phyloP scores from a whole-genome alignment of 1,140 invertebrate species.

The Ceratoteleas bidentatus region DNA sequence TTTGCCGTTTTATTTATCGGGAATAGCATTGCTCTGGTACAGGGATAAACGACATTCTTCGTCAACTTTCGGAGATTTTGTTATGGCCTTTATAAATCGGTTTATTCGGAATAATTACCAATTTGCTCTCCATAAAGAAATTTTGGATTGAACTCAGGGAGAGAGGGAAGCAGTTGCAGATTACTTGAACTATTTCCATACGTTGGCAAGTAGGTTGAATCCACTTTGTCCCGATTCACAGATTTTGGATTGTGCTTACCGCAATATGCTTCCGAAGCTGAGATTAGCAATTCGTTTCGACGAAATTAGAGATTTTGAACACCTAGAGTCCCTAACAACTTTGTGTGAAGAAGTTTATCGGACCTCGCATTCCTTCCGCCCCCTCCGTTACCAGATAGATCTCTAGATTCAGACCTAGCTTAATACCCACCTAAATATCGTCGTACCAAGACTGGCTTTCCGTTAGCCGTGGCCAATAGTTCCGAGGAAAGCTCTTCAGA shows the following conservation, averaged over 20 bases:
- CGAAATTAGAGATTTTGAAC: neutral
- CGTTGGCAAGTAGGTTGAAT: neutral
- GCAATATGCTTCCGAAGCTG: conserved; percentile 4
- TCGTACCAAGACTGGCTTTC: too few relatives aligned
- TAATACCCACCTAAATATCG: neutral
- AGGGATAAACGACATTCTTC: neutral
- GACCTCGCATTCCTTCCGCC: neutral
- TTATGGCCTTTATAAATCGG: neutral
- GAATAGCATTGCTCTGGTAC: neutral
- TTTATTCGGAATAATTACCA: neutral
- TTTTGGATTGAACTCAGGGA: conserved; percentile 1
- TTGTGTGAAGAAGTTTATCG: neutral
- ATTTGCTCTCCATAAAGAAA: neutral
- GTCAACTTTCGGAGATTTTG: neutral
- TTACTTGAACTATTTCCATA: neutral
- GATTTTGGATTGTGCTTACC: neutral
- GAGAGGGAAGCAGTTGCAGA: neutral
- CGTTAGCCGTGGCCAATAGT: too few relatives aligned
- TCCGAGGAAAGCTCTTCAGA: too few relatives aligned
- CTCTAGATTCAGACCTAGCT: neutral
- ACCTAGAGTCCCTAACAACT: neutral
- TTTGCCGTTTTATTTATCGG: neutral
- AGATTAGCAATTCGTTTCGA: neutral
- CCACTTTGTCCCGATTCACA: neutral
- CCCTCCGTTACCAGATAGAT: neutral